Evolutionary conservation across 2,113 vertebrate species (phyloP).

Genomic region (Lates calcarifer): DNA sequence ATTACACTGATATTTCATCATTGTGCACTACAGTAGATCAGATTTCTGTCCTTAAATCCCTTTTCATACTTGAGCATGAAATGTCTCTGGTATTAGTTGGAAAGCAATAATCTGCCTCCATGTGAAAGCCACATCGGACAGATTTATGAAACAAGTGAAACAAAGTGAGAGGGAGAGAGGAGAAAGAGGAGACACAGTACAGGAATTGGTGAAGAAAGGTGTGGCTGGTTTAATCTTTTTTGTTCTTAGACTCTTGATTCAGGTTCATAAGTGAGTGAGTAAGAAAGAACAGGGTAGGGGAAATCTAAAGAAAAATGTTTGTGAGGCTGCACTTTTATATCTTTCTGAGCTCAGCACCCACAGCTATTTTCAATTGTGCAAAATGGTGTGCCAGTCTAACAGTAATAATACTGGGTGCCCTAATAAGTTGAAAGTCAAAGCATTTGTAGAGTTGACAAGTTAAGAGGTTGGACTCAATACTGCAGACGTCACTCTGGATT

Average conservation of each 20-base stretch:
- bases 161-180: slow-evolving; percentile 31
- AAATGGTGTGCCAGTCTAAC: slow-evolving; percentile 10
- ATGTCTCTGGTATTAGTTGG: slow-evolving; percentile 69
- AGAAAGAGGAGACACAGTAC: neutral
- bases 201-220: slow-evolving; percentile 13
- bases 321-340: neutral
- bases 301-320: neutral
- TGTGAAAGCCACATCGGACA: slow-evolving; percentile 55
- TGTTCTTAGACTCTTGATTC: slow-evolving; percentile 8
- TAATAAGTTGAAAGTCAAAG: slow-evolving; percentile 40
- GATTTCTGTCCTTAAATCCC: slow-evolving; percentile 76
- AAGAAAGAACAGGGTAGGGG: neutral
- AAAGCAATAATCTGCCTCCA: slow-evolving; percentile 71
- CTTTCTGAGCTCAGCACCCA: neutral
- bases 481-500: slow-evolving; percentile 17
- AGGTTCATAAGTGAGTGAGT: neutral
- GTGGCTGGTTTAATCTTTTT: slow-evolving; percentile 24
- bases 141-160: slow-evolving; percentile 50
- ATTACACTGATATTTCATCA: slow-evolving; percentile 81
- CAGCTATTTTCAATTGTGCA: slow-evolving; percentile 16
- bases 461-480: slow-evolving; percentile 29
- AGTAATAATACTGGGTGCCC: slow-evolving; percentile 12
- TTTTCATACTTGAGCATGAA: slow-evolving; percentile 72
- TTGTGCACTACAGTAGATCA: slow-evolving; percentile 65
- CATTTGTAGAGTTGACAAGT: slow-evolving; percentile 25